A percentile compares a stretch with the other conserved stretches of the same genome.
These are phyloP conservation scores for Brachionus paranguensis DNA, from an alignment of 1,140 invertebrate genomes.

Conservation along the genomic window DNA sequence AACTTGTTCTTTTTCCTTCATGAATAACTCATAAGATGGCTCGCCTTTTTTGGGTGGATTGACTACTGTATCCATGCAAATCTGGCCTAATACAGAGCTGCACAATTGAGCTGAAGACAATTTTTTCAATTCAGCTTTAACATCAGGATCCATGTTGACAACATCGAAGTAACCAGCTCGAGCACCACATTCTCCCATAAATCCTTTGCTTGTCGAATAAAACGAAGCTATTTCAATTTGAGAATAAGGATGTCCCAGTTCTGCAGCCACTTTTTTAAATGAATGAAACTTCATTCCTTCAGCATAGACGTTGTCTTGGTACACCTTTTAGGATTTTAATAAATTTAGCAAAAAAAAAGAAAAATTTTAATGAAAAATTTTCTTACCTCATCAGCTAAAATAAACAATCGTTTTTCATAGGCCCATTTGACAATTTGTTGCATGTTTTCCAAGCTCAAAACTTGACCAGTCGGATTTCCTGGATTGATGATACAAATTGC, in stretches of 20 bases:
- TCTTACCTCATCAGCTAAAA: constrained; percentile 86
- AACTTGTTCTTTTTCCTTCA: constrained; percentile 73
- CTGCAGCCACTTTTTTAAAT: constrained; percentile 83
- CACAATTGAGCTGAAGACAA: constrained; percentile 89
- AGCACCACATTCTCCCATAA: constrained; percentile 61
- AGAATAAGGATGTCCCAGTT: constrained; percentile 79
- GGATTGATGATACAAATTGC: constrained; percentile 94
- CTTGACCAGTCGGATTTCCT: constrained; percentile 91
- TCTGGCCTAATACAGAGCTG: constrained; percentile 75
- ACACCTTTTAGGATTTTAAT: constrained; percentile 58
- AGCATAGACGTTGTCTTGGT: constrained; percentile 91
- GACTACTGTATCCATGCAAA: constrained; percentile 65
- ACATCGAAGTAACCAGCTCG: constrained; percentile 69
- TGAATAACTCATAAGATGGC: constrained; percentile 62
- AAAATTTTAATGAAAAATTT: not conserved
- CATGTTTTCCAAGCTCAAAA: constrained; percentile 80
- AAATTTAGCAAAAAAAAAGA: not conserved
- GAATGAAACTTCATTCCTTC: constrained; percentile 78
- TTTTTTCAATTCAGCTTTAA: constrained; percentile 74
- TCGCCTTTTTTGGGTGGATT: constrained; percentile 77
- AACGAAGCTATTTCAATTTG: constrained; percentile 83
- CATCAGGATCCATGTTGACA: constrained; percentile 74
- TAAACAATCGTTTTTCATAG: constrained; percentile 72
- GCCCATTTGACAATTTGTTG: constrained; percentile 87
- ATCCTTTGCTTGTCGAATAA: constrained; percentile 91